A percentile compares a stretch with the other conserved stretches of the same genome.
These are phyloP conservation scores for Diarsia dahlii DNA, from an alignment of 2,888 invertebrate species.

Conservation along the genomic window DNA sequence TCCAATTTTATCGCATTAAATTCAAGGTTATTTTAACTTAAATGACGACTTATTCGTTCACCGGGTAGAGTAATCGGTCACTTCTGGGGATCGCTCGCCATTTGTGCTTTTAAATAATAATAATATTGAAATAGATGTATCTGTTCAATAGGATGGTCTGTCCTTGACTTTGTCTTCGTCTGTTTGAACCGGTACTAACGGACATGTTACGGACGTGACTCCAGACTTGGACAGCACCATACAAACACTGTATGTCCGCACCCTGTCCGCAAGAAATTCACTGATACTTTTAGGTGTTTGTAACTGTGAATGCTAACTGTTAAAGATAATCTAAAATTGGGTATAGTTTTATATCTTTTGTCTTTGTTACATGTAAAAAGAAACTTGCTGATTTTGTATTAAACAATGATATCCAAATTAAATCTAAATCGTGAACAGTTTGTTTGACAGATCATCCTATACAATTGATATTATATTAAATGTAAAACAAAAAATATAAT, in stretches of 20 bases:
- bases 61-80: constrained; percentile 9
- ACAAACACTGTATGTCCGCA: background rate
- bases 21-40: background rate
- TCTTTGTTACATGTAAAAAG: constrained; percentile 6
- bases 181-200: background rate
- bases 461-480: constrained; percentile 64
- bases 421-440: background rate
- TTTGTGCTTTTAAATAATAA: constrained; percentile 85
- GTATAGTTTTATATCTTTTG: background rate
- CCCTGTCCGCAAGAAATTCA: background rate
- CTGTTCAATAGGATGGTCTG: constrained; percentile 65
- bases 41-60: background rate
- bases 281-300: background rate
- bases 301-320: background rate
- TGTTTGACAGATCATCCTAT: constrained; percentile 55
- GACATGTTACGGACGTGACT: background rate
- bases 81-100: constrained; percentile 75
- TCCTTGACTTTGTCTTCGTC: background rate
- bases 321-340: background rate
- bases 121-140: constrained; percentile 69
- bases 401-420: background rate
- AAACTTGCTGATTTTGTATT: background rate
- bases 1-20: too few species aligned
- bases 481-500: constrained; percentile 71
- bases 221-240: background rate